Evolutionary conservation across 2,888 invertebrate species (phyloP), one percentile per base, ranked within the genome.

Genomic region (Dendrolimus pini): DNA sequence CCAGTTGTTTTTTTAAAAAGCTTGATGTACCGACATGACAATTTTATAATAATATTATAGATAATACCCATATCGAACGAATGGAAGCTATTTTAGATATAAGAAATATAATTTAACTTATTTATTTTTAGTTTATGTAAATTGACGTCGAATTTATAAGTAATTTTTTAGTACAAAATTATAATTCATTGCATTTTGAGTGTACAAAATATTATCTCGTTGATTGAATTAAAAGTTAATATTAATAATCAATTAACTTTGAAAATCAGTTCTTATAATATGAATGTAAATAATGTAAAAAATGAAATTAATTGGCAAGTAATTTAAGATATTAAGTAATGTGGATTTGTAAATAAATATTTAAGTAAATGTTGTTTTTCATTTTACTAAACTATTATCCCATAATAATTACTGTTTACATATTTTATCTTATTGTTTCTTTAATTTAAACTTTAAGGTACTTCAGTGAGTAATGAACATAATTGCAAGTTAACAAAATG

Each of bases 251-350:
- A 56, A n/a, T 55, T 52, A 10, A 68, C 65, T 66, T 63, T 60
- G 64, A 59, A 62, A 65, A 71, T 54, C 60, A 67, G 9, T 47
- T 47, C 8, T 47, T 64, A 67, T 68, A 64, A 65, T 67, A 61
- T 66, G 30, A 66, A 72, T 87, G 86, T 88, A 88, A 83, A 87
- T 86, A 88, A 77, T 82, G 78, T 83, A 80, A 72, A 78, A 74
- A 57, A 53, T 55, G 55, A 55, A 56, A 41, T 41, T 41, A 72
- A 77, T 74, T 68, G 66, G 73, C 70, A 56, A 57, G 53, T 70
- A 62, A 70, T 67, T 60, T 71, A 68, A 47, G 12, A 47, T 47
- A 47, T 47, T 47, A 47, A 47, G 9, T 47, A 47, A 47, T 71
- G 71, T 69, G 60, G 62, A 65, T 71, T 72, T 60, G 61, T 67